Evolutionary conservation across 1,140 invertebrate species (phyloP), one percentile per base, ranked within the genome.

Genomic region (Scaptomyza pallida): DNA sequence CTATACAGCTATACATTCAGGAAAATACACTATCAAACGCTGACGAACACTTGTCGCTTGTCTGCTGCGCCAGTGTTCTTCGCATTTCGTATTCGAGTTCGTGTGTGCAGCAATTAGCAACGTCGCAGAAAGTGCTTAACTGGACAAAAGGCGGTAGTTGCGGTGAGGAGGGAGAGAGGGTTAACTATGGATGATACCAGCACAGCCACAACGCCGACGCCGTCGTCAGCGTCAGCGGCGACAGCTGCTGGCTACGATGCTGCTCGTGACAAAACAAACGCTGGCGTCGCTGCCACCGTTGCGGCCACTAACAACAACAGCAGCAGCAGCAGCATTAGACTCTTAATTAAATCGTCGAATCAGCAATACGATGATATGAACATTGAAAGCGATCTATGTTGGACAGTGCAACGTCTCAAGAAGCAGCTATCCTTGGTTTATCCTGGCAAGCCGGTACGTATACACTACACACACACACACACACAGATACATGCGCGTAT

Each of bases 291-390:
- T 15, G 44, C 37, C 41, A 13, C 67, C 6, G 44, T 43, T 9
- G 30, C 57, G 23, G 33, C 21, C 6, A 12, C 60, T 9, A 30
- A 3, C 4, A 30, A 3, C 4, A 26, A 4, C 23, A 10, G n/a
- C 56, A 59, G 57, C 47, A 44, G 45, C 13, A 59, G 59, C 48
- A 74, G 67, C 54, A 68, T 89, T 16, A 69, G 70, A 50, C 91
- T 97, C 52, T 93, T 97, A 78, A 95, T 98, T 37, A 97, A 97
- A 92, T 96, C 96, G 17, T 96, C 97, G 15, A 97, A 97, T 92
- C 96, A 97, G 90, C 95, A 97, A 92, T 94, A 97, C 78, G 96
- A 95, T 72, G 97, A 98, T 92, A 95, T 97, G 86, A 95, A 94
- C 61, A 93, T 98, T 48, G 94, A 96, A 71, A 97, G 96, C 91